Evolutionary conservation across 2,888 invertebrate genomes (phyloP), one percentile per base, ranked within the genome.

Genomic region (Serripes groenlandicus): DNA sequence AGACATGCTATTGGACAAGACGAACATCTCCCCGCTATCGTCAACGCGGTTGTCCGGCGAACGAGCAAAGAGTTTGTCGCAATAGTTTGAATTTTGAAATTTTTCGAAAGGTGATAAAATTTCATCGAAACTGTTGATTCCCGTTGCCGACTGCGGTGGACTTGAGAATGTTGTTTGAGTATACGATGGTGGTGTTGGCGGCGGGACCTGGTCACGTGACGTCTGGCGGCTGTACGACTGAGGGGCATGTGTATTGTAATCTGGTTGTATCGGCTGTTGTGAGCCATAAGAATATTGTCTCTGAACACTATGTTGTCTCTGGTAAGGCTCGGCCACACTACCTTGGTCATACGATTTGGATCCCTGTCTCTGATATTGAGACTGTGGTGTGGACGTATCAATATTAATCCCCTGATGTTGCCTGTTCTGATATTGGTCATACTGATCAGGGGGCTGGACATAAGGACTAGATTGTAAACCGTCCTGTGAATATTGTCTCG

Each of bases 31-130:
- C 4, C 88, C 88, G 72, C 88, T 88, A 68, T 90, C 88, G 54
- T 88, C 88, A 28, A 73, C 78, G 56, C 81, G 87, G 70, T 76
- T 78, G 64, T 85, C 87, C 26, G 66, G 66, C 1, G 66, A 66
- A 34, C 86, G 82, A 26, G 83, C 80, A 64, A 87, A 83, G 37
- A 88, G 80, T 76, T 88, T 88, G 75, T 90, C 88, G 79, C 88
- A 90, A 60, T 90, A 90, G 70, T 87, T 87, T 11, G 90, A 88
- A 69, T 85, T 86, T 68, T 88, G 87, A 76, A 90, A 90, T 69
- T 90, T 88, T 75, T 90, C 90, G 76, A 90, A 90, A 64, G 90
- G 90, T 30, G 88, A 88, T 58, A 90, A 74, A 75, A 90, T 88
- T 73, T 90, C 90, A 75, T 90, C 90, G 74, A 90, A 88, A 75